Base-by-base conservation (phyloP, 2,888 invertebrate species). In the Chrysotoxum bicinctum region DNA sequence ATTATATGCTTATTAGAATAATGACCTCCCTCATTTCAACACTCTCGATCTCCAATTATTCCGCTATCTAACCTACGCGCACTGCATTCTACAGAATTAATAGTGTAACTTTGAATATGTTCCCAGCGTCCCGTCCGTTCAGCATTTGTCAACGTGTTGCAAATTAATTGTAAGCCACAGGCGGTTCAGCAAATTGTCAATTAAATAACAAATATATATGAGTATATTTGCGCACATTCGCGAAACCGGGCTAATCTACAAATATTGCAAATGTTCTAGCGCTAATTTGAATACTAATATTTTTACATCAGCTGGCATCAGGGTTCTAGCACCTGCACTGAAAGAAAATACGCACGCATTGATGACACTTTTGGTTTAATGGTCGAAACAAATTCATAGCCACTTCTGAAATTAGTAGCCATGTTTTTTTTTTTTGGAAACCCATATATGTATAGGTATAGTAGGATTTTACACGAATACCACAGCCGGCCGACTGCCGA, bases 261-360 rank as follows among this genome's bases (percentile, higher is more conserved):
- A 45, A 52, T 80, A 62, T 32, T 54, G 54, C 74, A 32, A 78
- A 54, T 81, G 68, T 73, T 81, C 75, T 69, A 45, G 35, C 43
- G 73, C 73, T 81, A 85, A 81, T 85, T 85, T 85, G 73, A 85
- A 85, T 85, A 64, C 81, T 85, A 77, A 85, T 85, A 85, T 85
- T 68, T 85, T 68, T 76, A 23, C 69, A 35, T 64, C 48, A 48
- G 40, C n/a, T 26, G 37, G 8, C 16, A 30, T 30, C 12, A 62
- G 26, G 26, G 72, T 56, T 50, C 14, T 50, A 48, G 23, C n/a
- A 26, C 14, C 5, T 50, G 26, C 50, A 50, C 23, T 26, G 2
- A n/a, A 14, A 50, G 14, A 50, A 50, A 50, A 8, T 48, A 10
- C 1, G n/a, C n/a, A n/a, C n/a, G n/a, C n/a, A n/a, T n/a, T n/a